Conservation (phyloP, 2,113 vertebrate genomes). For the Hippocampus abdominalis region DNA sequence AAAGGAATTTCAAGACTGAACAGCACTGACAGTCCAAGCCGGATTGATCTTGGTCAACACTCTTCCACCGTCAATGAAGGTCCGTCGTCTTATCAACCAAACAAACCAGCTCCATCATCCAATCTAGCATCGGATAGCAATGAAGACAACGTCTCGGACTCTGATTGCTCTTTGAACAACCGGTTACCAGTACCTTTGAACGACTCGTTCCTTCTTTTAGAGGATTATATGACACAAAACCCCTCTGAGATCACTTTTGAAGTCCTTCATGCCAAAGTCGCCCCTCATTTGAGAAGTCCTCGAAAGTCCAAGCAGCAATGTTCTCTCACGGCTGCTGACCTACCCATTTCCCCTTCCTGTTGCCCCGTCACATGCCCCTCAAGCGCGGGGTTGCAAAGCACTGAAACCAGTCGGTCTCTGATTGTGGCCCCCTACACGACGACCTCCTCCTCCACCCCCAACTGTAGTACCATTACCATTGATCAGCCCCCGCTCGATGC, state of each 20-base stretch:
- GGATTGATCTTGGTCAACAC: constrained; percentile 47
- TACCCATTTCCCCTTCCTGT: constrained; percentile 47
- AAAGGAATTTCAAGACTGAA: constrained; percentile 45
- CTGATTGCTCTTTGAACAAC: background rate
- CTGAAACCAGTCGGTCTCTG: constrained; percentile 55
- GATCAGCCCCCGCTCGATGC: constrained; percentile 72
- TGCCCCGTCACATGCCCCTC: constrained; percentile 59
- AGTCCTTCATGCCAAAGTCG: constrained; percentile 67
- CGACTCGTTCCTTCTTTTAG: background rate
- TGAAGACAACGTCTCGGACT: constrained; percentile 1
- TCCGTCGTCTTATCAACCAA: constrained; percentile 47
- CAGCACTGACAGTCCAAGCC: constrained; percentile 29
- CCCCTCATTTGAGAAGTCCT: constrained; percentile 53
- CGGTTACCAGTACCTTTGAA: background rate
- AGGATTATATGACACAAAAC: constrained; percentile 12
- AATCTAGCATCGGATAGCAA: constrained; percentile 20
- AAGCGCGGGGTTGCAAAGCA: constrained; percentile 45
- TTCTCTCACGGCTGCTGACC: constrained; percentile 53
- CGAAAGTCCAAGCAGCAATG: constrained; percentile 51
- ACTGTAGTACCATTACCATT: constrained; percentile 65
- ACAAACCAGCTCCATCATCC: constrained; percentile 32
- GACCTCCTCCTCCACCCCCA: constrained; percentile 49
- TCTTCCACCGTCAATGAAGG: constrained; percentile 43
- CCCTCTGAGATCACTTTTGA: constrained; percentile 55
- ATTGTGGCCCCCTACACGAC: constrained; percentile 66